These are phyloP conservation scores for Drosophila picticornis DNA, from an alignment of 2,888 invertebrate genomes.

Conservation along the genomic window DNA sequence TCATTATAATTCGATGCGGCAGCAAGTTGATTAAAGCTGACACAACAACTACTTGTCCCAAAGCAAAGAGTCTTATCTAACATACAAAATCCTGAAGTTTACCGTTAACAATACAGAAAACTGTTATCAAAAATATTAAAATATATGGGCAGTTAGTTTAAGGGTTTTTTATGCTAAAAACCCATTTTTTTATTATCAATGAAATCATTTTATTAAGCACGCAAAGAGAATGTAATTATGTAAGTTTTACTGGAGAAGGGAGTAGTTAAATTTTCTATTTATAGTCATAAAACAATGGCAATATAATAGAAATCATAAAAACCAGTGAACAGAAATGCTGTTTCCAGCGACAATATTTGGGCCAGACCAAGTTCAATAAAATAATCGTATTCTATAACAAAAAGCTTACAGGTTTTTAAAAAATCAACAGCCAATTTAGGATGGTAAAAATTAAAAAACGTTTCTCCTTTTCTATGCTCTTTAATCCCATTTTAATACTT, in stretches of 20 bases:
- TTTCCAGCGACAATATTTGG: not conserved
- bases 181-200: not conserved
- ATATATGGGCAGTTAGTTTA: not conserved
- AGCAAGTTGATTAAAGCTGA: conserved; percentile 55
- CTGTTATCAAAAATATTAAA: not conserved
- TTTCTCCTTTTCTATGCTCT: conserved; percentile 1
- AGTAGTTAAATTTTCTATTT: not conserved
- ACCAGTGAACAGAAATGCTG: not conserved
- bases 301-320: not conserved
- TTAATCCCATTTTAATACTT: conserved; percentile 3
- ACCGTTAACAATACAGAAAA: not conserved
- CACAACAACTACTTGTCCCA: conserved; percentile 14
- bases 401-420: not conserved
- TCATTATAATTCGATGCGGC: conserved; percentile 66
- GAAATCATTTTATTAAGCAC: not conserved
- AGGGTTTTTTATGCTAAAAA: not conserved
- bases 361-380: not conserved
- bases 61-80: conserved; percentile 31
- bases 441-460: not conserved
- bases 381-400: not conserved
- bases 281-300: not conserved
- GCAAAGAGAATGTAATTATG: not conserved
- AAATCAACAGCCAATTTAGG: not conserved
- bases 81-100: not conserved
- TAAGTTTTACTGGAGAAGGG: not conserved